These are phyloP conservation scores for Bellardia pandia DNA, from an alignment of 2,888 invertebrate genomes.

Conservation along the genomic window DNA sequence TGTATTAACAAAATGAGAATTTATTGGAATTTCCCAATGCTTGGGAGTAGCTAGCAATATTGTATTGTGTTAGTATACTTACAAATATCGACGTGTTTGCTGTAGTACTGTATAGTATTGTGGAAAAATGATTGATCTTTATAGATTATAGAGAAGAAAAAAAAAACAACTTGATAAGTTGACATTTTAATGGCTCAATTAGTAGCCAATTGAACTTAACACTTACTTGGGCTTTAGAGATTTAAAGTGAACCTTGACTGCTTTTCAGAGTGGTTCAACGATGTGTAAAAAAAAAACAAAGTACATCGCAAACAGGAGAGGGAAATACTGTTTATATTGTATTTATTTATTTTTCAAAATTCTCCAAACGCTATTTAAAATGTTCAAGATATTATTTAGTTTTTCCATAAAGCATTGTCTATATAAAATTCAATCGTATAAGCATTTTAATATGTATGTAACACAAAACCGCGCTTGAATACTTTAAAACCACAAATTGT, in stretches of 20 bases:
- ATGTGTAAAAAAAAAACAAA: no score
- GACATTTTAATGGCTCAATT: constrained; percentile 26
- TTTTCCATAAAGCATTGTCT: no score
- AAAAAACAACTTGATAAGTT: neutral
- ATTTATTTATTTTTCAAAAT: no score
- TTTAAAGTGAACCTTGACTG: neutral
- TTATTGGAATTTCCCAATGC: neutral
- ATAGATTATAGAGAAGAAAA: neutral
- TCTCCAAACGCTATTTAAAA: no score
- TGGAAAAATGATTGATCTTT: neutral
- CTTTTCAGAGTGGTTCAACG: no score
- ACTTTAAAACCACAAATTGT: no score
- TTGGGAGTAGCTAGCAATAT: neutral
- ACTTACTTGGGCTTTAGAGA: neutral
- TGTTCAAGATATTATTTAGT: no score
- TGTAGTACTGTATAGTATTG: neutral
- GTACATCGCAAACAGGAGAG: no score
- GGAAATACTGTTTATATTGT: no score
- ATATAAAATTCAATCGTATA: no score
- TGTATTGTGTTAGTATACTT: neutral
- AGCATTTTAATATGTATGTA: no score
- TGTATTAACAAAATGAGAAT: constrained; percentile 4
- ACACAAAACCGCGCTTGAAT: no score
- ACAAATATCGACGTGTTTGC: neutral
- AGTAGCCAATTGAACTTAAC: neutral